Conservation (phyloP, 2,113 vertebrate genomes). For the Pachyramphus minor region DNA sequence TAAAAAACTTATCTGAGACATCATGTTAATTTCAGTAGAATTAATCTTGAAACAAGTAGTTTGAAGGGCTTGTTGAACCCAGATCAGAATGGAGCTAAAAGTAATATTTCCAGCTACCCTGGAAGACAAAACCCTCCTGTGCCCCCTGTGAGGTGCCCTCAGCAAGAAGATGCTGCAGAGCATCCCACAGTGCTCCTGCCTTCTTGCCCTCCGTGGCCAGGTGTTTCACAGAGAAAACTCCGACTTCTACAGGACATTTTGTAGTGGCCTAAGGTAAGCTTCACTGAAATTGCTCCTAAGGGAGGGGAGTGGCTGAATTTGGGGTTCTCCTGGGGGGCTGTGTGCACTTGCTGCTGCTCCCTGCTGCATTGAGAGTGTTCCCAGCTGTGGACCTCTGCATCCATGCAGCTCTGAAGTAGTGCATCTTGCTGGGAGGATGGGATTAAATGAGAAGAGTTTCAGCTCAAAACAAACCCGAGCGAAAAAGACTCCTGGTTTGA, state of each 20-base stretch:
- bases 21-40: background rate
- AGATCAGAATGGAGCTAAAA: background rate
- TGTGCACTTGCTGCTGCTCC: background rate
- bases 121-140: background rate
- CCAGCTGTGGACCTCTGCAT: background rate
- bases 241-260: rapidly evolving
- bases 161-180: background rate
- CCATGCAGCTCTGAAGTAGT: background rate
- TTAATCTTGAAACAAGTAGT: background rate
- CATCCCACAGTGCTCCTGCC: rapidly evolving
- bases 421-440: background rate
- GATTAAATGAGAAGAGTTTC: background rate
- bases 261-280: background rate
- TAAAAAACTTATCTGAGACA: background rate
- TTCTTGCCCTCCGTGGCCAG: rapidly evolving
- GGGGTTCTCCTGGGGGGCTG: background rate
- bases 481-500: background rate
- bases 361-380: background rate
- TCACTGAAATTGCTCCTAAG: background rate
- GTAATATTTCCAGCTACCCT: background rate
- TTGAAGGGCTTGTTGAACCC: background rate
- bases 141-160: rapidly evolving
- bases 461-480: rapidly evolving
- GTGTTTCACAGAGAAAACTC: background rate
- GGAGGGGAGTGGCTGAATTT: background rate